Conservation (phyloP, 2,113 vertebrate genomes). For the Cricetomys ansorgei region DNA sequence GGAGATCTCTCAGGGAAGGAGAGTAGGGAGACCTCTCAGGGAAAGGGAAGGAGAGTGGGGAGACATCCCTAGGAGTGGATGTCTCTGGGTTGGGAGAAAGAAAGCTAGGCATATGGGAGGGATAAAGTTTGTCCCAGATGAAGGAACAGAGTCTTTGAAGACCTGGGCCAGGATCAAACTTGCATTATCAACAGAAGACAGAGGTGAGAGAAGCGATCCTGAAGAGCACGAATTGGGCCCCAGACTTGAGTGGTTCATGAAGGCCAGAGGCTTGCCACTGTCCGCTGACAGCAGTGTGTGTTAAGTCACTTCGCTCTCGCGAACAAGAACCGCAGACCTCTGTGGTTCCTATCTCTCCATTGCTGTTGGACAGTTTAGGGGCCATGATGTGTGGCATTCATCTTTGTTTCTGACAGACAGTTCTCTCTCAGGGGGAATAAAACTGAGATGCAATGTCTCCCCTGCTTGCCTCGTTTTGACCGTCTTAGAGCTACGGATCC, state of each 20-base stretch:
- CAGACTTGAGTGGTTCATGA: accelerated
- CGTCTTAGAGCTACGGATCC: neutral
- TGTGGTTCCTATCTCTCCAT: accelerated
- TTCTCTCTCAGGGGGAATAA: neutral
- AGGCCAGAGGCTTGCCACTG: neutral
- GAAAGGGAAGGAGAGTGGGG: accelerated
- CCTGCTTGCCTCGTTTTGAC: neutral
- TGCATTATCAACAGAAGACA: neutral
- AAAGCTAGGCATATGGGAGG: accelerated
- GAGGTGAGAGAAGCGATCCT: neutral
- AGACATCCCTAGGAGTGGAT: no score
- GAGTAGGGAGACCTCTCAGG: no score
- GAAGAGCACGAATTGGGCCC: accelerated
- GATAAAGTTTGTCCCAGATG: neutral
- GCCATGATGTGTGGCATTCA: no score
- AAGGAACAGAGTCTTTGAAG: neutral
- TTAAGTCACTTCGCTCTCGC: neutral
- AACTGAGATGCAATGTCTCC: neutral
- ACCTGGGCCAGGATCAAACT: no score
- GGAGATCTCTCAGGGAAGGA: neutral
- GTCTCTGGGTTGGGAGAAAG: neutral
- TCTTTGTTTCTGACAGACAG: neutral
- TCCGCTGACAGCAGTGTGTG: no score
- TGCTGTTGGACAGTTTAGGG: neutral
- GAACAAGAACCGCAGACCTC: accelerated